A percentile compares a stretch with the other conserved stretches of the same genome.
These are phyloP conservation scores for Rhimphoctona megacephalus DNA, from an alignment of 2,888 invertebrate species.

Conservation along the genomic window DNA sequence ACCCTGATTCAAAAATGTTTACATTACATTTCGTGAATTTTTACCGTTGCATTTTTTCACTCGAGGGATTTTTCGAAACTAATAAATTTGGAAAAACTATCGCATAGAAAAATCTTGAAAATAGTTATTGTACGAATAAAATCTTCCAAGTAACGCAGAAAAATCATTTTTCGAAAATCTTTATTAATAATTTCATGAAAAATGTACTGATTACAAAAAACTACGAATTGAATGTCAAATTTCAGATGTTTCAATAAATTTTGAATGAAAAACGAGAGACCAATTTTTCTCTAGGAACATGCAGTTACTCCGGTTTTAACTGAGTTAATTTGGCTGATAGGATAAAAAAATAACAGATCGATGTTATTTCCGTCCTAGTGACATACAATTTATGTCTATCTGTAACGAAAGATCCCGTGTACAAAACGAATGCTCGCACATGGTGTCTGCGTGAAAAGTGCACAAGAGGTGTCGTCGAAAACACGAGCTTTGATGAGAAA, in stretches of 20 bases:
- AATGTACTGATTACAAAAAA: not conserved
- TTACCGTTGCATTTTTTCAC: not conserved
- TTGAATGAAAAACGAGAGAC: not conserved
- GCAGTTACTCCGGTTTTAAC: not conserved
- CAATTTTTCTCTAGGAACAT: not conserved
- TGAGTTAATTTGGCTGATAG: not conserved
- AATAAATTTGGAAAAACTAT: not conserved
- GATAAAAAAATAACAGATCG: not conserved
- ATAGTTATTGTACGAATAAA: not conserved
- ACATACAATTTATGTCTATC: not conserved
- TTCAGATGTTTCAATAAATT: not conserved
- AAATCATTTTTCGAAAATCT: not conserved
- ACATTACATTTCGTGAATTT: not conserved
- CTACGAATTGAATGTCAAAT: not conserved
- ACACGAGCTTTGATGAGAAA: slow-evolving; percentile 48
- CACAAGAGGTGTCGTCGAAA: slow-evolving; percentile 51
- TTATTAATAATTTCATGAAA: not conserved
- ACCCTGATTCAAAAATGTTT: not conserved
- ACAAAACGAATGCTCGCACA: not conserved
- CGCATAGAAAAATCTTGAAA: not conserved
- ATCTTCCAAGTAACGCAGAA: not conserved
- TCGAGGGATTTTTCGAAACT: not conserved
- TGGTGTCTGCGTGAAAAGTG: slow-evolving; percentile 33
- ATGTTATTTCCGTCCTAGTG: not conserved
- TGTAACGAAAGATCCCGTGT: slow-evolving; percentile 13